Evolutionary conservation across 2,888 invertebrate species (phyloP).

Genomic region (Diogma glabrata): DNA sequence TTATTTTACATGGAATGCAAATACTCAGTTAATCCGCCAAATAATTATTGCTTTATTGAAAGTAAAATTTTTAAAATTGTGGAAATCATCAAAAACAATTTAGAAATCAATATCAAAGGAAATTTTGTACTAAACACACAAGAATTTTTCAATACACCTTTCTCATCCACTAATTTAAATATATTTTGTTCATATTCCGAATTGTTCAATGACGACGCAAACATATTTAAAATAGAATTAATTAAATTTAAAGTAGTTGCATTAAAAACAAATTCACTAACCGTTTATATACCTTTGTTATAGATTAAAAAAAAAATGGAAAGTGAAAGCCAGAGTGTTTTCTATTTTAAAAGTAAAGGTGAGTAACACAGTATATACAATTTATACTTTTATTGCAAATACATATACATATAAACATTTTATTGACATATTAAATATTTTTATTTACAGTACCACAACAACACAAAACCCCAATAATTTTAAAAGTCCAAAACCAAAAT

Average conservation of each 20-base stretch:
- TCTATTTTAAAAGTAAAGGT: no score
- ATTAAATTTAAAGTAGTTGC: background rate
- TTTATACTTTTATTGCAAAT: no score
- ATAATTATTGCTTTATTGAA: conserved; percentile 6
- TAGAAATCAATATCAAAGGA: background rate
- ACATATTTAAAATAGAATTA: background rate
- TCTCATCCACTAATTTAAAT: background rate
- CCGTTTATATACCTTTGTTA: background rate
- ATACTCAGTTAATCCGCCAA: background rate
- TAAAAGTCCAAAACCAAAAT: no score
- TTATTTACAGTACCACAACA: no score
- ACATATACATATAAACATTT: no score
- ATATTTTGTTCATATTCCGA: background rate
- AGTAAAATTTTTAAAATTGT: background rate
- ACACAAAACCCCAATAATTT: no score
- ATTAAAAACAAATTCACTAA: background rate
- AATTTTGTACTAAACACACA: background rate
- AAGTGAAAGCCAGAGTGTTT: no score
- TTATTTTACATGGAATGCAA: background rate
- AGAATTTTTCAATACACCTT: background rate
- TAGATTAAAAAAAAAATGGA: no score
- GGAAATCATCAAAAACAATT: background rate
- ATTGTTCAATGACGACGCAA: background rate
- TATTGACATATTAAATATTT: no score
- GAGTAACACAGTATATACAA: no score